Evolutionary conservation across 2,888 invertebrate species (phyloP).

Genomic region (Troglohyphantes excavatus): DNA sequence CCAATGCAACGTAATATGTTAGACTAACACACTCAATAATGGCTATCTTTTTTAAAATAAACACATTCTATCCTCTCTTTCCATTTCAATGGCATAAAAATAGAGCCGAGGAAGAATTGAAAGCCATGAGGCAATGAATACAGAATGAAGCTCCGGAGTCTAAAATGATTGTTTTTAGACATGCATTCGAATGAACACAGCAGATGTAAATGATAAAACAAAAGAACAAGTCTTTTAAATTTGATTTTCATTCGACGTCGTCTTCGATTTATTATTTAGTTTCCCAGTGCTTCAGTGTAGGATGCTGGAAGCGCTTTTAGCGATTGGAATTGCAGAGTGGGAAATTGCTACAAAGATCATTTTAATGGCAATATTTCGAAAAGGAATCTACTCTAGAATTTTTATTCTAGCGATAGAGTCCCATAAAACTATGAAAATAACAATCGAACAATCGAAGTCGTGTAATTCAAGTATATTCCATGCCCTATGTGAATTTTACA

Average conservation of each 20-base stretch:
- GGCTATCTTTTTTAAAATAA: not conserved
- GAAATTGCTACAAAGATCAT: not conserved
- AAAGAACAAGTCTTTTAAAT: not conserved
- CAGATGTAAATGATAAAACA: conserved; percentile 9
- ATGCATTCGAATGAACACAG: not conserved
- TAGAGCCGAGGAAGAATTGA: not conserved
- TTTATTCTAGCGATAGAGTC: not conserved
- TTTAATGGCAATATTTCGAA: not conserved
- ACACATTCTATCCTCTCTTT: not conserved
- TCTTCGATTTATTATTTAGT: conserved; percentile 6
- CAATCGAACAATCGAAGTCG: too few relatives aligned
- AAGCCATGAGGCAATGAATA: conserved; percentile 9
- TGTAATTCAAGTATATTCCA: too few relatives aligned
- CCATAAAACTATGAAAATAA: too few relatives aligned
- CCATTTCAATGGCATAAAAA: not conserved
- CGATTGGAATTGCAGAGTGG: not conserved
- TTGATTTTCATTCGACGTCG: not conserved
- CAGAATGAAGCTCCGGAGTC: not conserved
- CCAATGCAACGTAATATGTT: too few relatives aligned
- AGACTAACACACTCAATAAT: too few relatives aligned
- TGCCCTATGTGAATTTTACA: too few relatives aligned
- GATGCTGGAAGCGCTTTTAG: not conserved
- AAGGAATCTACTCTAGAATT: not conserved
- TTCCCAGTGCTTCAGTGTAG: not conserved
- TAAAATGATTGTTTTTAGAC: not conserved